These are phyloP conservation scores for Gila robusta DNA, from an alignment of 2,797 vertebrate species.

Conservation along the genomic window DNA sequence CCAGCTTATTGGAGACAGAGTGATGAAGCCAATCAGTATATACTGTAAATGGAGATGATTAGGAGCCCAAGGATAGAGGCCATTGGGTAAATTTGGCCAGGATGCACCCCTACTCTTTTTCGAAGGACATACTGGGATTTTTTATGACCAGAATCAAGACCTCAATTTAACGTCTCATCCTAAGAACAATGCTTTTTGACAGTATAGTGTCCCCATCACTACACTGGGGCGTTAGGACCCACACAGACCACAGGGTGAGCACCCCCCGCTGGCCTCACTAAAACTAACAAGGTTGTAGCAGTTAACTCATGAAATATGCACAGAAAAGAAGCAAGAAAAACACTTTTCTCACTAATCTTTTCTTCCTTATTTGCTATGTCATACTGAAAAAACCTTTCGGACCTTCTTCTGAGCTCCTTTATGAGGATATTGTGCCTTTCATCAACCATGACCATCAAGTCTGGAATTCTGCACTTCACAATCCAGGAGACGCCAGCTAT, in stretches of 20 bases:
- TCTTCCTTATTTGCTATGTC: background rate
- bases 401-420: constrained; percentile 23
- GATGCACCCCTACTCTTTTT: background rate
- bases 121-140: background rate
- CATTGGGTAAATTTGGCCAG: background rate
- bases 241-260: background rate
- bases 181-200: background rate
- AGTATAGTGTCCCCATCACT: background rate
- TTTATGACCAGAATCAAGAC: background rate
- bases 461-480: constrained; percentile 64
- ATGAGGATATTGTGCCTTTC: constrained; percentile 57
- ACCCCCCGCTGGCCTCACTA: background rate
- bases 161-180: background rate
- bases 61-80: background rate
- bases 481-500: constrained; percentile 35
- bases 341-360: background rate
- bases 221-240: background rate
- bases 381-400: background rate
- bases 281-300: background rate
- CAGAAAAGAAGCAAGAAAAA: background rate
- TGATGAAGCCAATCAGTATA: no score
- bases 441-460: constrained; percentile 68
- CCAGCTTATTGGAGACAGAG: no score
- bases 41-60: no score
- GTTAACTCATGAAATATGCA: background rate